phyloP scores from a whole-genome alignment of 2,113 vertebrate genomes.

The Sylvilagus bachmani region DNA sequence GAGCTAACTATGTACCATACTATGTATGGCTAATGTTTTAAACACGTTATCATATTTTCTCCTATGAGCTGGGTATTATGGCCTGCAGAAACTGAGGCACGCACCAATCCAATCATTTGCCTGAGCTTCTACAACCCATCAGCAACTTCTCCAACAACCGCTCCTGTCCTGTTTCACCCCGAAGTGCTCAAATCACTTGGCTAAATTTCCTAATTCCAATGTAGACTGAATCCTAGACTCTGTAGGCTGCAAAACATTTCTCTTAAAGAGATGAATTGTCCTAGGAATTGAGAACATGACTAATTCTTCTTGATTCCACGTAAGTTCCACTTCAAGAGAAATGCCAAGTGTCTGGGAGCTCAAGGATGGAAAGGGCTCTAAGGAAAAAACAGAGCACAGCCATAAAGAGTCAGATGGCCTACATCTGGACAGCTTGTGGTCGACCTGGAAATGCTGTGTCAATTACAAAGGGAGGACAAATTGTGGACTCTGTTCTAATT shows the following conservation, averaged over 20 bases:
- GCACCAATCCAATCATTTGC: not conserved
- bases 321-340: constrained; percentile 55
- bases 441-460: constrained; percentile 30
- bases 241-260: constrained; percentile 29
- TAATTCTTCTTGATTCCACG: constrained; percentile 53
- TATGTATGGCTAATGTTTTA: not conserved
- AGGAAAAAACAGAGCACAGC: constrained; percentile 59
- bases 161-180: not conserved
- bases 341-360: constrained; percentile 32
- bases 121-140: not conserved
- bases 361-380: constrained; percentile 39
- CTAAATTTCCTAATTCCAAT: not conserved
- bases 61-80: not conserved
- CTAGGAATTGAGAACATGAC: constrained; percentile 40
- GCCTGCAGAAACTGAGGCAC: not conserved
- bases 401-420: constrained; percentile 75
- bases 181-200: not conserved
- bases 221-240: constrained; percentile 25
- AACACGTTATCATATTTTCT: not conserved
- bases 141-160: not conserved
- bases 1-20: not conserved
- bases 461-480: constrained; percentile 79
- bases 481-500: constrained; percentile 78
- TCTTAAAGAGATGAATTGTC: constrained; percentile 38
- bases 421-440: constrained; percentile 65